Evolutionary conservation across 2,888 invertebrate genomes (phyloP).

Genomic region (Latrodectus elegans): DNA sequence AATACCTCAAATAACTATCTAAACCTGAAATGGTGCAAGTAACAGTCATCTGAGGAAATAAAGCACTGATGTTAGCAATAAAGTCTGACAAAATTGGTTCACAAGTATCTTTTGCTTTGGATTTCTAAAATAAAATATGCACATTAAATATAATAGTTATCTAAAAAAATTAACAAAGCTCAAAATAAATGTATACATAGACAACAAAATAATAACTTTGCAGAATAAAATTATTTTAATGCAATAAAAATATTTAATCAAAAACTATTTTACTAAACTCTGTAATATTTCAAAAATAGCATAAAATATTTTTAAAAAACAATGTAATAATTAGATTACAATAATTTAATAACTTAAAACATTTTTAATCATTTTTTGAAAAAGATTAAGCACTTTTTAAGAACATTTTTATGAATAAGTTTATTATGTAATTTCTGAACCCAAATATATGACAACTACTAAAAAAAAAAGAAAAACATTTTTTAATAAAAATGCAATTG

Average conservation of each 20-base stretch:
- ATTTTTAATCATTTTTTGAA: too few relatives aligned
- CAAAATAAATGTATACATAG: background rate
- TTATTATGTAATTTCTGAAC: too few relatives aligned
- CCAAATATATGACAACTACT: too few relatives aligned
- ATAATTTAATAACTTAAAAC: too few relatives aligned
- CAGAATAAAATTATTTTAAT: background rate
- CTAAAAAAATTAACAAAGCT: too few relatives aligned
- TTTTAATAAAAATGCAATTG: too few relatives aligned
- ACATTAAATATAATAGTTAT: background rate
- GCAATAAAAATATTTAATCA: background rate
- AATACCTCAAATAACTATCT: conserved; percentile 36
- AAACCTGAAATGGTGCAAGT: conserved; percentile 48
- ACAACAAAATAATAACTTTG: background rate
- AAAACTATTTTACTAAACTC: background rate
- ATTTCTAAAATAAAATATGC: conserved; percentile 33
- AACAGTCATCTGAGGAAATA: conserved; percentile 29
- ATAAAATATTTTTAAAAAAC: too few relatives aligned
- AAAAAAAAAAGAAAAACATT: too few relatives aligned
- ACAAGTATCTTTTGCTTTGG: conserved; percentile 7
- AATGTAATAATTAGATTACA: too few relatives aligned
- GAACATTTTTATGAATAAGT: too few relatives aligned
- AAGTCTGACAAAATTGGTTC: conserved; percentile 28
- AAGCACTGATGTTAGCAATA: conserved; percentile 20
- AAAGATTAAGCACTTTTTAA: too few relatives aligned
- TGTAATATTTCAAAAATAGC: background rate